phyloP scores from a whole-genome alignment of 2,113 vertebrate species.

The Rhea americana region DNA sequence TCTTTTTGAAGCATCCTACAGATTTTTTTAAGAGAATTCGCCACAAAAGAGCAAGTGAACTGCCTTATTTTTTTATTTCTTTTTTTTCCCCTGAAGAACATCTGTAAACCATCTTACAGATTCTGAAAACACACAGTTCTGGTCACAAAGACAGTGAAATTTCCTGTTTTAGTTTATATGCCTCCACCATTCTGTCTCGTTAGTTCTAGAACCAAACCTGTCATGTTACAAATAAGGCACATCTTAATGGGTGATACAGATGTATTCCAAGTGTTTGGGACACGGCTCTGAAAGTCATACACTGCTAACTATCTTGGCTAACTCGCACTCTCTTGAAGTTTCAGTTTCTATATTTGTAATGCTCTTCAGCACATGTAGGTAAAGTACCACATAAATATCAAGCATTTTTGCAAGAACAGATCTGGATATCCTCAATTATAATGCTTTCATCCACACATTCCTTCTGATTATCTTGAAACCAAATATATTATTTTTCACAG shows the following conservation, averaged over 20 bases:
- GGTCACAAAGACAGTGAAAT: not conserved
- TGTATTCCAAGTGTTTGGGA: not conserved
- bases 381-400: not conserved
- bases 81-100: not conserved
- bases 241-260: not conserved
- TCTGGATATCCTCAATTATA: constrained; percentile 43
- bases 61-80: not conserved
- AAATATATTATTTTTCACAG: constrained; percentile 35
- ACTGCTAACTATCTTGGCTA: constrained; percentile 48
- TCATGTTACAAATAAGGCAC: not conserved
- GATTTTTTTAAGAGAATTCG: constrained; percentile 13
- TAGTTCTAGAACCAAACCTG: constrained; percentile 6
- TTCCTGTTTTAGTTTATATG: not conserved
- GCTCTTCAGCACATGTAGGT: not conserved
- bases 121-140: not conserved
- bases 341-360: not conserved
- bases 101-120: constrained; percentile 29
- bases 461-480: constrained; percentile 13
- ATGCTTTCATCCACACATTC: constrained; percentile 11
- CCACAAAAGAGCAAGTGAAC: not conserved
- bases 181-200: not conserved
- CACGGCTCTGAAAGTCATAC: not conserved
- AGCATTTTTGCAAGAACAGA: constrained; percentile 1
- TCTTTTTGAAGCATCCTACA: not conserved
- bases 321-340: not conserved